Evolutionary conservation across 1,140 invertebrate genomes (phyloP), one percentile per base, ranked within the genome.

Genomic region (Pygmarrhopalites habei): DNA sequence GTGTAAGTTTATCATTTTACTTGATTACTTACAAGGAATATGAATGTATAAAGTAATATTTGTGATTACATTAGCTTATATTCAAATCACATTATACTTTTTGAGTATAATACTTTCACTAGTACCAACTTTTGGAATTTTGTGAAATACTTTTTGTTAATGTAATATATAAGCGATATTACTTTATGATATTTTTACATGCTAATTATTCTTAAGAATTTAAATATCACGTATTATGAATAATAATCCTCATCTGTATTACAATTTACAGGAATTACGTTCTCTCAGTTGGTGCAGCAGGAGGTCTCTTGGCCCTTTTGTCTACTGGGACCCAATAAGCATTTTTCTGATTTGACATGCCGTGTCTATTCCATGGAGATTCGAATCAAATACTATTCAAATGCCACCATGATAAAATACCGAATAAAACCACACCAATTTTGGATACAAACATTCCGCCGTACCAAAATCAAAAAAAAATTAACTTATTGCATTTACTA

Each of bases 281-380:
- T 62, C 77, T 95, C 23, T 95, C 93, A 17, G 87, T 97, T 63
- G 85, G 87, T 46, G 79, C 82, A 21, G 88, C 91, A 14, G 87
- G 89, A 65, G 92, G 90, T 65, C 77, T 95, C 2, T 76, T 95
- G 65, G 92, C 92, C 52, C 81, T 96, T n/a, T 82, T 95, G 56
- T 95, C 92, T 1, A 96, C 92, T 29, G 90, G 92, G 72, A 76
- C 81, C 72, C 75, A 77, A 66, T 78, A 73, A 73, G 47, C 23
- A 63, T n/a, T n/a, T n/a, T n/a, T n/a, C n/a, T n/a, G n/a, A n/a
- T n/a, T n/a, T n/a, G n/a, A n/a, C n/a, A n/a, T n/a, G n/a, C n/a
- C n/a, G n/a, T n/a, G n/a, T n/a, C n/a, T n/a, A n/a, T n/a, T n/a
- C n/a, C n/a, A n/a, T n/a, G n/a, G n/a, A n/a, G n/a, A n/a, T n/a